Base-by-base conservation (phyloP, 37 sponge, comb jelly and placozoan genomes). In the Tethya wilhelma region DNA sequence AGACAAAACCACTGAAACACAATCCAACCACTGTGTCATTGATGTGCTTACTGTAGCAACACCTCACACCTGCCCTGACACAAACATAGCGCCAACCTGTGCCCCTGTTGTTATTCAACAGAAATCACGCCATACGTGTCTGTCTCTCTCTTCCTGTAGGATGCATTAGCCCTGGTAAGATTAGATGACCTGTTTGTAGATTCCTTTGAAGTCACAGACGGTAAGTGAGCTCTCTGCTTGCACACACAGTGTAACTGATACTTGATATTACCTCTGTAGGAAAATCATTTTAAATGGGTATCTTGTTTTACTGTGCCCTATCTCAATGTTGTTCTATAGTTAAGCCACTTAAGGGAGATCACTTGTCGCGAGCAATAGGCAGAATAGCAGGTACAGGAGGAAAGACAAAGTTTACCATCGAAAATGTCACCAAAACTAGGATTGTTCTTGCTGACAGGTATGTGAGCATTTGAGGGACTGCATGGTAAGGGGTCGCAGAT, bases 371-470 rank as follows among this genome's bases (percentile, higher is more conserved):
- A 31, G 99, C 99, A 1, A 99, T 99, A 67, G 99, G 99, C 6
- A 71, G 99, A 53, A 87, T 99, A n/a, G 97, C 99, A n/a, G 99
- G 99, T 0, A 93, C 70, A 4, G 99, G 99, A 2, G 99, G 99
- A 11, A 97, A 94, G 88, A 99, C 99, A 22, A 99, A 99, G 87
- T 99, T 95, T 71, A 99, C 99, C 6, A 96, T 99, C 66, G 99
- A 99, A 73, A 99, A 99, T 88, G 95, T 96, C 38, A 99, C 99
- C 3, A 99, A 99, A 82, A 99, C 99, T 1, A 73, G 99, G 23
- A 97, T 99, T 20, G 95, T 97, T 22, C 73, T 99, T 25, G 99
- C 99, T 38, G 99, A 99, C 74, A 93, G 94, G 96, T 96, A 34
- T 75, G 69, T 17, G 43, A 65, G 37, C 4, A 4, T 42, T 8